A percentile compares a stretch with the other conserved stretches of the same genome.
These are phyloP conservation scores for Cherax quadricarinatus DNA, from an alignment of 1,140 invertebrate species.

Conservation along the genomic window DNA sequence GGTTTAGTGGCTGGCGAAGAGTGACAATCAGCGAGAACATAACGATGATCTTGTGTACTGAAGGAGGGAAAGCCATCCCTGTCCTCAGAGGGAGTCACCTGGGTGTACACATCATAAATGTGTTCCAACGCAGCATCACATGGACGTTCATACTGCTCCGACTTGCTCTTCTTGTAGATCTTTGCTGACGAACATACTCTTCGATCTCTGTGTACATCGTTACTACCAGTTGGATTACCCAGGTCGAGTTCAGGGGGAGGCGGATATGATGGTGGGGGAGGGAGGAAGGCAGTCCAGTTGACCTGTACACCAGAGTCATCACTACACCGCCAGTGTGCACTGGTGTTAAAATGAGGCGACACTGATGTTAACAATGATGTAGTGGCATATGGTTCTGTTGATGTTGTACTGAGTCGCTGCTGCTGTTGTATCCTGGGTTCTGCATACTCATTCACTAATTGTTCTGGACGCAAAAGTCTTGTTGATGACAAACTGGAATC, in stretches of 20 bases:
- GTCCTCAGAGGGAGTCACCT: constrained; percentile 13
- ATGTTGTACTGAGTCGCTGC: constrained; percentile 43
- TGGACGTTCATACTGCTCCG: constrained; percentile 62
- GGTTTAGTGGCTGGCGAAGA: not conserved
- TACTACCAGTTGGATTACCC: constrained; percentile 19
- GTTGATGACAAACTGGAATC: constrained; percentile 38
- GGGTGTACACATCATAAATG: constrained; percentile 68
- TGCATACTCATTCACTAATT: constrained; percentile 69
- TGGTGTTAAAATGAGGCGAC: constrained; percentile 47
- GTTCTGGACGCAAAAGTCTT: constrained; percentile 59
- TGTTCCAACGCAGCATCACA: constrained; percentile 67
- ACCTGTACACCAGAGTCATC: constrained; percentile 60
- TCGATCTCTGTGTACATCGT: not conserved
- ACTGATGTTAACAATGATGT: constrained; percentile 64
- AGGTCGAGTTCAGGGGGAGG: constrained; percentile 59
- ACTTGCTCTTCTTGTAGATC: constrained; percentile 40
- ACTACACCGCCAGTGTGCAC: constrained; percentile 36
- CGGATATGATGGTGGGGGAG: constrained; percentile 69
- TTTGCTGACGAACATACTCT: constrained; percentile 11
- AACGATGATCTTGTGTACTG: constrained; percentile 11
- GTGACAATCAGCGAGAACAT: constrained; percentile 10
- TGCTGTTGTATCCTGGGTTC: constrained; percentile 48
- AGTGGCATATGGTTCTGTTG: constrained; percentile 69
- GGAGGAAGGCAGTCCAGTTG: constrained; percentile 69
- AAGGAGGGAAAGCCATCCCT: constrained; percentile 39